Conservation (phyloP, 2,888 invertebrate genomes). For the Synergus laeviventris region DNA sequence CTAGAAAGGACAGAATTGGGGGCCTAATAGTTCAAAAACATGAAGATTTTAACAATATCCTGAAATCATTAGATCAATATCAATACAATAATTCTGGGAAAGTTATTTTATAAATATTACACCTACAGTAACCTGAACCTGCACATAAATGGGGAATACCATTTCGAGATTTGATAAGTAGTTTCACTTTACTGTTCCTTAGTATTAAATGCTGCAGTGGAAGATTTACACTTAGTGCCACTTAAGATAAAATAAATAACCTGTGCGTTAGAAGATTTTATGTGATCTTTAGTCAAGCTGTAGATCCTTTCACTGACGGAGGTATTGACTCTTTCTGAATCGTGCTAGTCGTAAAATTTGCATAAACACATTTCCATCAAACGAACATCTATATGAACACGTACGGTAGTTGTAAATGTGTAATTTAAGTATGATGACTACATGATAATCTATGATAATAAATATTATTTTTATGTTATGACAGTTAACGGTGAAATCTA, state of each 20-base stretch:
- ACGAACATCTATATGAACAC: conserved; percentile 28
- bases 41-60: too few relatives aligned
- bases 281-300: conserved; percentile 32
- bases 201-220: neutral
- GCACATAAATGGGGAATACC: neutral
- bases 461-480: neutral
- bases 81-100: neutral
- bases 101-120: neutral
- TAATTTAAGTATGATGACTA: conserved; percentile 5
- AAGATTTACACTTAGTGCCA: conserved; percentile 30
- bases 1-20: too few relatives aligned
- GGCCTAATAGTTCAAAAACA: too few relatives aligned
- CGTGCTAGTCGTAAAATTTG: conserved; percentile 33
- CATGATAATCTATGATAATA: neutral
- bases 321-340: conserved; percentile 36
- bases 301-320: conserved; percentile 32
- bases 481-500: neutral
- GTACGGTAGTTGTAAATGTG: conserved; percentile 27
- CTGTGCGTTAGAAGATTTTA: conserved; percentile 24
- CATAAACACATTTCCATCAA: conserved; percentile 22
- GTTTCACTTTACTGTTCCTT: conserved; percentile 10
- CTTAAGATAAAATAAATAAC: conserved; percentile 31
- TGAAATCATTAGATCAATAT: too few relatives aligned
- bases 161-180: conserved; percentile 1
- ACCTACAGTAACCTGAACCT: neutral